A percentile compares a stretch with the other conserved stretches of the same genome.
These are phyloP conservation scores for Lagria hirta DNA, from an alignment of 2,888 invertebrate species.

Conservation along the genomic window DNA sequence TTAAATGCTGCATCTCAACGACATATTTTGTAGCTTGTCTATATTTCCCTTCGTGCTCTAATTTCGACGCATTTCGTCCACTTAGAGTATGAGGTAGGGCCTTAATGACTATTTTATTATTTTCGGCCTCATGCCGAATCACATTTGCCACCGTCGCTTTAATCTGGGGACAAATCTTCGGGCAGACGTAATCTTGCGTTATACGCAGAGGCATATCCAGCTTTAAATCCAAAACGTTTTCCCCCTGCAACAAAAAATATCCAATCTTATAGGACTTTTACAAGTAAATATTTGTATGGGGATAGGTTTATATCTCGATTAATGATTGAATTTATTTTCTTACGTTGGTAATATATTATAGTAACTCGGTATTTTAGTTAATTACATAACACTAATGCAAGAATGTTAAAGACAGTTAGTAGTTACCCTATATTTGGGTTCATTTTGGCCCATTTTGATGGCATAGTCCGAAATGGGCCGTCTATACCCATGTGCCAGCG, in stretches of 20 bases:
- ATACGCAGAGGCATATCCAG: conserved; percentile 76
- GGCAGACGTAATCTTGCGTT: conserved; percentile 73
- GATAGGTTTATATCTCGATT: no score
- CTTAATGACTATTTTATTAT: conserved; percentile 48
- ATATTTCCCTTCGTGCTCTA: conserved; percentile 52
- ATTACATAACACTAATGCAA: no score
- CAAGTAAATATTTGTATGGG: conserved; percentile 1
- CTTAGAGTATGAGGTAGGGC: conserved; percentile 48
- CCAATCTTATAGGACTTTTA: conserved; percentile 2
- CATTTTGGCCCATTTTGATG: conserved; percentile 38
- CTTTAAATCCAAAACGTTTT: conserved; percentile 74
- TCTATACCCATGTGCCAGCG: conserved; percentile 50
- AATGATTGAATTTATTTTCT: no score
- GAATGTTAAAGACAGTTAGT: no score
- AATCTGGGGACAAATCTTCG: conserved; percentile 70
- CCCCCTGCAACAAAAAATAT: conserved; percentile 48
- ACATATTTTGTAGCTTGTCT: conserved; percentile 50
- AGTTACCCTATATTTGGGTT: conserved; percentile 48
- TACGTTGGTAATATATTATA: no score
- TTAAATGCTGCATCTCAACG: conserved; percentile 50
- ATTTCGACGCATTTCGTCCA: conserved; percentile 45
- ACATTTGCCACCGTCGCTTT: conserved; percentile 67
- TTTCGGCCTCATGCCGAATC: conserved; percentile 54
- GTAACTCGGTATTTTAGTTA: no score
- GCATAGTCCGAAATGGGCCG: conserved; percentile 51